Base-by-base conservation (phyloP, 2,113 vertebrate species). In the Puffinus mauretanicus region DNA sequence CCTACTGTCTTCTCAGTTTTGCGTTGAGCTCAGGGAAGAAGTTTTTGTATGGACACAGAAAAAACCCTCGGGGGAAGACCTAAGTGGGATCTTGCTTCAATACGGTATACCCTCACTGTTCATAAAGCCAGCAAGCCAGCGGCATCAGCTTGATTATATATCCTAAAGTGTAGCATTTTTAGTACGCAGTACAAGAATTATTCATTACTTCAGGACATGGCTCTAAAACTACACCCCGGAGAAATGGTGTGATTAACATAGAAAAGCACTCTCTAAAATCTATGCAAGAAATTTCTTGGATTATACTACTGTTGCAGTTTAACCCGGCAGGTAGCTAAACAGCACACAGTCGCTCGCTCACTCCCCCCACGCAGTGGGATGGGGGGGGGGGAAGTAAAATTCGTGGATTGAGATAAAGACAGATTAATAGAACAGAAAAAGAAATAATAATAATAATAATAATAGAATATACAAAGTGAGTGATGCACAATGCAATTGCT, bases 161-260 rank as follows among this genome's bases (percentile, higher is more conserved):
- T 55, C 60, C 88, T 71, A 12, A 91, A 93, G 71, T 66, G 44
- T 42, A 83, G 62, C 82, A 82, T 86, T 96, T 88, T 96, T 71
- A 86, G 78, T 77, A 67, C 76, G 73, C 36, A 51, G 1, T 44
- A 78, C 42, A 94, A 73, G 67, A 94, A 88, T n/a, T n/a, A n/a
- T 86, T 96, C 95, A 88, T 88, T 97, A 94, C 82, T 96, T 90
- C 60, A 79, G 55, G 75, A 95, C 75, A 82, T 44, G 25, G 70
- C 29, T 95, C 29, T 82, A 82, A 93, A 93, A 91, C 75, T 34
- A 71, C 64, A 79, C 75, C 94, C 89, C 36, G 21, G 78, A 96
- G 96, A 93, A 94, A 80, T 1, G 1, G 12, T 64, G 46, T 94
- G 89, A 94, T 96, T 96, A 97, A 93, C 95, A 86, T 14, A 93